These are phyloP conservation scores for Oppia nitens DNA, from an alignment of 1,140 invertebrate species.

Conservation along the genomic window DNA sequence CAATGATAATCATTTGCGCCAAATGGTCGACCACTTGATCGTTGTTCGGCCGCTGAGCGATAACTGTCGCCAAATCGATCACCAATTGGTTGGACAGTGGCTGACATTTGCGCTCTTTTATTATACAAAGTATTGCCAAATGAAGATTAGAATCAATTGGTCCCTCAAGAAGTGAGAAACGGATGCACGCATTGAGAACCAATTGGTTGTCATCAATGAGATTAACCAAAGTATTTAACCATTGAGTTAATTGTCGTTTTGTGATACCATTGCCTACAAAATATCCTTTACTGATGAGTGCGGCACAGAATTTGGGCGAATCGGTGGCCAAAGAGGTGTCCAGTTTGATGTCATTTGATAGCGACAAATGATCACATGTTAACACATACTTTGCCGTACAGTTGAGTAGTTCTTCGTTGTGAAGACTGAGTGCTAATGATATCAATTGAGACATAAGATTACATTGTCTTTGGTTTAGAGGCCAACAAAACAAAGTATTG, in stretches of 20 bases:
- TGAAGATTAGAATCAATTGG: background rate
- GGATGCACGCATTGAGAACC: background rate
- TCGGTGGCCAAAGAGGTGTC: background rate
- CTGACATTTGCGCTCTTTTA: background rate
- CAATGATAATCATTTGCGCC: background rate
- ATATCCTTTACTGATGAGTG: background rate
- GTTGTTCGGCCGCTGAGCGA: background rate
- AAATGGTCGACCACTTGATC: background rate
- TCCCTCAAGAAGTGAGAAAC: background rate
- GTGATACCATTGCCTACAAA: background rate
- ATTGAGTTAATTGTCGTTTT: background rate
- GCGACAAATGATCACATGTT: background rate
- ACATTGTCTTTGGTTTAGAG: background rate
- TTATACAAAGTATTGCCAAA: background rate
- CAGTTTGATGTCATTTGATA: background rate
- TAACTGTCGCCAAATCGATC: background rate
- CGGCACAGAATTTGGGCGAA: background rate
- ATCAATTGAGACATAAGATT: background rate
- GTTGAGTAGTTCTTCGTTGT: background rate
- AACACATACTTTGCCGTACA: background rate
- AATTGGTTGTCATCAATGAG: background rate
- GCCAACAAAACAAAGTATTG: background rate
- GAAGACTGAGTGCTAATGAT: background rate
- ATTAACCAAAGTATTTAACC: background rate
- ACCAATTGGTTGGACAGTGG: background rate